A percentile compares a stretch with the other conserved stretches of the same genome.
phyloP scores from a whole-genome alignment of 2,113 vertebrate genomes.

The Anhinga rufa region DNA sequence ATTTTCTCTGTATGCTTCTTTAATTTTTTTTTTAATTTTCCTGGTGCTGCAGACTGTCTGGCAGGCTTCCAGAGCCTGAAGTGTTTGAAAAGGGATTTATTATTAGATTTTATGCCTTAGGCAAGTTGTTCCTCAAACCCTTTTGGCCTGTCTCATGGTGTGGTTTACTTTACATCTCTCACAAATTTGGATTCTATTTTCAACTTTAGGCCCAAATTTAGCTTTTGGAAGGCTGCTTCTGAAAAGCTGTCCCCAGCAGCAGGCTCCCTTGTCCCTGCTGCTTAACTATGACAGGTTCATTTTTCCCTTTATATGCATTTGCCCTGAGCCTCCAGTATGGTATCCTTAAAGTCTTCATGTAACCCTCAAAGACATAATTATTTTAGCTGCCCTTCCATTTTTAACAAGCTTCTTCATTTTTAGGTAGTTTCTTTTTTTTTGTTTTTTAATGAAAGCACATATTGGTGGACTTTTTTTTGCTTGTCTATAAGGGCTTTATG shows the following conservation, averaged over 20 bases:
- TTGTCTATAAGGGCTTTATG: neutral
- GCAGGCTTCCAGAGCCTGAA: neutral
- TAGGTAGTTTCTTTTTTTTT: neutral
- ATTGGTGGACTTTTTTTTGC: neutral
- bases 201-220: neutral
- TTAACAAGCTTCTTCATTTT: neutral
- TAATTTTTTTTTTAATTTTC: neutral
- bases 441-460: neutral
- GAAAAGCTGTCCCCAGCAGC: neutral
- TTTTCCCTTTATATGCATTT: neutral
- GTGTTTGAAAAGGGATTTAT: conserved; percentile 10
- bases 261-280: neutral
- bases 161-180: conserved; percentile 4
- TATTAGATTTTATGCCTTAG: conserved; percentile 23
- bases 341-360: neutral
- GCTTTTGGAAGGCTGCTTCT: neutral
- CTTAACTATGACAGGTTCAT: neutral
- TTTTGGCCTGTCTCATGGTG: neutral
- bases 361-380: neutral
- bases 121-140: neutral
- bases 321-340: neutral
- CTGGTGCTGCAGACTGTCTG: neutral
- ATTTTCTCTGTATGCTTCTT: neutral
- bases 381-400: neutral
- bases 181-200: conserved; percentile 6